A percentile compares a stretch with the other conserved stretches of the same genome.
Conservation (phyloP, 92 coral and sea anemone genomes). For the Siderastrea radians region DNA sequence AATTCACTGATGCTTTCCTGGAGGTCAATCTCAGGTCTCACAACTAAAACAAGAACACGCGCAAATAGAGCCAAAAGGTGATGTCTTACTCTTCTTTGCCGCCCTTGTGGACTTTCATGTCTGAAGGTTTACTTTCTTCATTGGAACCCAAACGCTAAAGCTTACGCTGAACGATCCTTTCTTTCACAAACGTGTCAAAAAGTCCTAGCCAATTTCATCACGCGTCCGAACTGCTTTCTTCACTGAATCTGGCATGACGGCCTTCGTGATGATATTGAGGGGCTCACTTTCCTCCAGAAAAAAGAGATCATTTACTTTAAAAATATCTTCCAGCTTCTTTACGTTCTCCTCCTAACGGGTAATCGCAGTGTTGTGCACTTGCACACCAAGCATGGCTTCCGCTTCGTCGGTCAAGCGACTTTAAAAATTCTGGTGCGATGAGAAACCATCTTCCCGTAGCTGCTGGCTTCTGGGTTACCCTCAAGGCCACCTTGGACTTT, state of each 20-base stretch:
- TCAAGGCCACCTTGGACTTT: too few relatives aligned
- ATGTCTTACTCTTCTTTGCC: background rate
- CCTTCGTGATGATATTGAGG: constrained; percentile 33
- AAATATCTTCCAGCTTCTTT: constrained; percentile 53
- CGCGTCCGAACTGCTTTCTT: constrained; percentile 5
- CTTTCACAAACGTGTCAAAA: too few relatives aligned
- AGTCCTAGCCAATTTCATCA: too few relatives aligned
- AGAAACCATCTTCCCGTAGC: constrained; percentile 73
- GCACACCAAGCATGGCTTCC: constrained; percentile 7
- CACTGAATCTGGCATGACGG: constrained; percentile 20
- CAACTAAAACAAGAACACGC: too few relatives aligned
- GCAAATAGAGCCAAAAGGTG: background rate
- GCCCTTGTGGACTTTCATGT: background rate
- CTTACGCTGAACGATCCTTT: too few relatives aligned
- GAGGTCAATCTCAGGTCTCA: too few relatives aligned
- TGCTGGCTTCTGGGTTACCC: constrained; percentile 52
- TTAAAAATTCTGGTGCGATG: constrained; percentile 50
- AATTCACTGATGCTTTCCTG: too few relatives aligned
- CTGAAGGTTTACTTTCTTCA: too few relatives aligned
- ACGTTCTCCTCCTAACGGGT: constrained; percentile 33
- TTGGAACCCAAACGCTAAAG: too few relatives aligned
- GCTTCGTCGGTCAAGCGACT: constrained; percentile 57
- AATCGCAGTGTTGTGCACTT: background rate
- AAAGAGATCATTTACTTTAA: constrained; percentile 50
- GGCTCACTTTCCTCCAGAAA: constrained; percentile 31